Evolutionary conservation across 2,797 vertebrate species (phyloP).

Genomic region (Gallinago stenura): DNA sequence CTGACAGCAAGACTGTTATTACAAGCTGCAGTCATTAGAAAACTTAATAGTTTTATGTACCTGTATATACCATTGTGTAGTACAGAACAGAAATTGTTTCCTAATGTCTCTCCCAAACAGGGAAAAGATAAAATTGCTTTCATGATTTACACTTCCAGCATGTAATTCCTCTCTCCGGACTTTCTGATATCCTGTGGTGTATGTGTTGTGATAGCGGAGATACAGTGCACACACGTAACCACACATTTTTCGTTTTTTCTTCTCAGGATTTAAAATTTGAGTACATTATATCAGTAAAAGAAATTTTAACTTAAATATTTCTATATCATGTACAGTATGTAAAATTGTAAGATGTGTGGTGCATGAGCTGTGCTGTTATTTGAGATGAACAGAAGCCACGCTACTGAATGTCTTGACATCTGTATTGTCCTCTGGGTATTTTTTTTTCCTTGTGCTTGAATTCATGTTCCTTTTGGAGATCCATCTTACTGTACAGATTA

Average conservation of each 20-base stretch:
- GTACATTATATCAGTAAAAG: constrained; percentile 83
- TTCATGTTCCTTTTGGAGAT: constrained; percentile 50
- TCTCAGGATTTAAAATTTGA: constrained; percentile 92
- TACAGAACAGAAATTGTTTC: neutral
- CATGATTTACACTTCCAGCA: constrained; percentile 65
- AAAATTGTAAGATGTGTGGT: constrained; percentile 85
- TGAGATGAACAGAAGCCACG: constrained; percentile 69
- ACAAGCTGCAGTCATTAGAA: constrained; percentile 20
- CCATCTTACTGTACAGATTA: neutral
- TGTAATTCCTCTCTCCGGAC: constrained; percentile 67
- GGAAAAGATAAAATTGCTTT: constrained; percentile 33
- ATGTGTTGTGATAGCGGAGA: constrained; percentile 48
- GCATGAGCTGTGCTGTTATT: constrained; percentile 80
- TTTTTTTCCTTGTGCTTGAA: neutral
- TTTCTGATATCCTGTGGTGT: constrained; percentile 62
- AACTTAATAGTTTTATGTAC: constrained; percentile 3
- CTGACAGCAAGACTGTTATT: neutral
- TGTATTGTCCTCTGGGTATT: constrained; percentile 16
- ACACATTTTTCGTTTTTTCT: constrained; percentile 72
- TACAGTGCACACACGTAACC: constrained; percentile 52
- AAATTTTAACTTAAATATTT: constrained; percentile 88
- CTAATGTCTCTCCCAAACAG: constrained; percentile 36
- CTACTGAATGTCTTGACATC: constrained; percentile 72
- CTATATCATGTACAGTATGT: constrained; percentile 88
- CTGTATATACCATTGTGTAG: constrained; percentile 30